Conservation (phyloP, 2,113 vertebrate genomes). For the Ondatra zibethicus region DNA sequence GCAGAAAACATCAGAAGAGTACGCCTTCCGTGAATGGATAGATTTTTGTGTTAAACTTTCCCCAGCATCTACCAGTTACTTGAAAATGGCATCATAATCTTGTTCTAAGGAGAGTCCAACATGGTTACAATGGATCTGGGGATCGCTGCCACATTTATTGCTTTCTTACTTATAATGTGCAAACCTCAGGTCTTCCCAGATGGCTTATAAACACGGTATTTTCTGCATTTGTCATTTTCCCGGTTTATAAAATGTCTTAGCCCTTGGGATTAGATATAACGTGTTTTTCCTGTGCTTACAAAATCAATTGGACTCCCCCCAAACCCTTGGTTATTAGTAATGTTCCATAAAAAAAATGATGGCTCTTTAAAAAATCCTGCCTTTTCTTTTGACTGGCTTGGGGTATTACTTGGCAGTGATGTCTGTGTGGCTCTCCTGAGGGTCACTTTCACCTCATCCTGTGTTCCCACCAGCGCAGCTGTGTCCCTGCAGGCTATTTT, state of each 20-base stretch:
- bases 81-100: constrained; percentile 41
- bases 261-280: constrained; percentile 51
- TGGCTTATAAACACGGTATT: background rate
- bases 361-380: background rate
- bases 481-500: constrained; percentile 9
- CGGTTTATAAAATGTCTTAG: constrained; percentile 66
- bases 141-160: background rate
- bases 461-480: background rate
- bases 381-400: background rate
- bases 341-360: constrained; percentile 35
- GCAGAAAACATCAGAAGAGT: background rate
- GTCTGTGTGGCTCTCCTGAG: background rate
- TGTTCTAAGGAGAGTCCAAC: background rate
- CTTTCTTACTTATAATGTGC: constrained; percentile 51
- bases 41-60: constrained; percentile 34
- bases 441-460: constrained; percentile 18
- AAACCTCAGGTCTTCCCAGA: background rate
- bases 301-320: constrained; percentile 35
- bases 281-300: constrained; percentile 60
- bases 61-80: constrained; percentile 47
- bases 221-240: constrained; percentile 58
- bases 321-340: constrained; percentile 49
- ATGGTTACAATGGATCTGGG: background rate
- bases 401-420: background rate
- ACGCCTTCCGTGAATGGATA: background rate